phyloP scores from a whole-genome alignment of 2,797 vertebrate species.

The Sebastolobus altivelis region DNA sequence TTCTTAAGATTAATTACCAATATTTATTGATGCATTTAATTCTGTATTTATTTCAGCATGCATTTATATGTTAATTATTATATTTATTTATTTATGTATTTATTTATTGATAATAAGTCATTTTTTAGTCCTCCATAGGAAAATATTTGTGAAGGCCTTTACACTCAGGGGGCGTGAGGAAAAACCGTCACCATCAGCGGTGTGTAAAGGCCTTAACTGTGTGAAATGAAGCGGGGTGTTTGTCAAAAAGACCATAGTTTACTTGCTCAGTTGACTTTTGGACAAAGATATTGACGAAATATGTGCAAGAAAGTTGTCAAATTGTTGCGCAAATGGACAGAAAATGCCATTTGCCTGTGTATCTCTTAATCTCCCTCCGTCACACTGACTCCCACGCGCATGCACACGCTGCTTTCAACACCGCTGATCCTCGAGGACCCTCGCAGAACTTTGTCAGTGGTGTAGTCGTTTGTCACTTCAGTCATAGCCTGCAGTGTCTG shows the following conservation, averaged over 20 bases:
- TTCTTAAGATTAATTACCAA: not conserved
- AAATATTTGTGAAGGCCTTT: not conserved
- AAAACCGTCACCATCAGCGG: too few species aligned
- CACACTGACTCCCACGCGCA: not conserved
- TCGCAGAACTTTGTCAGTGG: constrained; percentile 3
- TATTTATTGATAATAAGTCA: not conserved
- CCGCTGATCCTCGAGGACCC: constrained; percentile 12
- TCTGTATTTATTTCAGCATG: not conserved
- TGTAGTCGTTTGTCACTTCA: constrained; percentile 43
- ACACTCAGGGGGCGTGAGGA: too few species aligned
- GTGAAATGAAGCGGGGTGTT: not conserved
- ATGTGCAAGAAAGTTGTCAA: not conserved
- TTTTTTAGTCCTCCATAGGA: not conserved
- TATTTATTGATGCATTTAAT: not conserved
- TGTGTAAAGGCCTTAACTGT: not conserved
- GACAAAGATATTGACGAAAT: not conserved
- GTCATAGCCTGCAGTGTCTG: constrained; percentile 18
- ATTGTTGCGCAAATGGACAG: not conserved
- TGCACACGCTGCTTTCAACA: constrained; percentile 15
- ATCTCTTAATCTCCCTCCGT: not conserved
- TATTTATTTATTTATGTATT: not conserved
- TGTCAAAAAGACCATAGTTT: not conserved
- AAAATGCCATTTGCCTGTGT: not conserved
- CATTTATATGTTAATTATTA: not conserved
- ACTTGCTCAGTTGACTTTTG: not conserved